Evolutionary conservation across 2,888 invertebrate genomes (phyloP).

Genomic region (Serripes groenlandicus): DNA sequence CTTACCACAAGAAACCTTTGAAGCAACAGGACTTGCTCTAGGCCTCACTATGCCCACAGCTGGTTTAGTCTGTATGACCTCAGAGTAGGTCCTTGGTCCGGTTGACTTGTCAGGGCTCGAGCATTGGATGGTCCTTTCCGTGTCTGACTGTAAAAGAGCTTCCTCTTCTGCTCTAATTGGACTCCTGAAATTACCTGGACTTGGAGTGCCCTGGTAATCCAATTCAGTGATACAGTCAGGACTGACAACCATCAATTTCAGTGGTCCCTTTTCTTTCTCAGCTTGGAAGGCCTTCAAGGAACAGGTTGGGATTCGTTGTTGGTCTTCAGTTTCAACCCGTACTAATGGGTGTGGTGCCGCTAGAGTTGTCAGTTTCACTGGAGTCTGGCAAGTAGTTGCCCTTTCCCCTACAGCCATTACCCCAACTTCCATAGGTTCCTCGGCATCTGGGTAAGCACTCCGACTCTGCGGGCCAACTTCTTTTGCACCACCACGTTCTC

Average conservation of each 20-base stretch:
- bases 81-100: no score
- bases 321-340: no score
- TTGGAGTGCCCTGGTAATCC: constrained; percentile 7
- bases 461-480: no score
- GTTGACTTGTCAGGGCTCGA: neutral
- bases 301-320: neutral
- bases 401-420: neutral
- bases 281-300: neutral
- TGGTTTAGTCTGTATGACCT: no score
- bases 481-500: no score
- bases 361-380: neutral
- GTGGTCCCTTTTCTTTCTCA: neutral
- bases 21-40: no score
- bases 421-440: no score
- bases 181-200: no score
- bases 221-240: neutral
- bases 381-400: neutral
- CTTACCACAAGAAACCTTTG: no score
- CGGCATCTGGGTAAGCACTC: no score
- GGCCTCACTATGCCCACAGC: neutral
- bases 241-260: neutral
- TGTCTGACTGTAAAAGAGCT: neutral
- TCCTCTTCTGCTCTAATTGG: neutral
- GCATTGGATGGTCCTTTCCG: neutral
- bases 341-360: neutral